Evolutionary conservation across 2,113 vertebrate genomes (phyloP).

Genomic region (Arizona elegans): DNA sequence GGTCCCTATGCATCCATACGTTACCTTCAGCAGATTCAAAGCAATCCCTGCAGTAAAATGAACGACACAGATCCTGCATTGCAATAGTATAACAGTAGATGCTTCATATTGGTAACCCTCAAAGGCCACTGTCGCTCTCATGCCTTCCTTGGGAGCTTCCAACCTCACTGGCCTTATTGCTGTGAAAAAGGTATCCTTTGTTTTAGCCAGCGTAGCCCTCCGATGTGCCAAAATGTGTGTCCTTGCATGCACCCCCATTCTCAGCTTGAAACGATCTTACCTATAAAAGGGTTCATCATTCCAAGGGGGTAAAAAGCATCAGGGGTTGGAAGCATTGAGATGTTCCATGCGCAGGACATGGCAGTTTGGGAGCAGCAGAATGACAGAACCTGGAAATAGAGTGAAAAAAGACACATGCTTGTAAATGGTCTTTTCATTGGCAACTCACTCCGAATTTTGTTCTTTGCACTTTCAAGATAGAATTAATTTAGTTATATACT

Average conservation of each 20-base stretch:
- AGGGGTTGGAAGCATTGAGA: neutral
- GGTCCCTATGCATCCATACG: neutral
- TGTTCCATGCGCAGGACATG: neutral
- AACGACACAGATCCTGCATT: too few relatives aligned
- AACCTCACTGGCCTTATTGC: neutral
- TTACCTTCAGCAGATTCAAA: neutral
- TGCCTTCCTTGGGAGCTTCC: neutral
- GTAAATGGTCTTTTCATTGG: neutral
- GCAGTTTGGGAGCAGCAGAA: neutral
- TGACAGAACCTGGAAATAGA: neutral
- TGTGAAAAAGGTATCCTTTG: neutral
- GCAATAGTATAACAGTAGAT: neutral
- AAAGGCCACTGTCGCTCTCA: too few relatives aligned
- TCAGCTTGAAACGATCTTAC: neutral
- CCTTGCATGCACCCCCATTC: neutral
- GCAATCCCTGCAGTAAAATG: neutral
- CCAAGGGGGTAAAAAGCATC: neutral
- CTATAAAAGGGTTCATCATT: neutral
- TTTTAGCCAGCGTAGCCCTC: neutral
- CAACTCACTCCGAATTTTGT: neutral
- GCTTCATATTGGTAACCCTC: neutral
- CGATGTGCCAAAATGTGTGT: neutral
- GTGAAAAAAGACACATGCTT: neutral
- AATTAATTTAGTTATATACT: neutral
- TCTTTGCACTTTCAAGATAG: neutral